These are phyloP conservation scores for Drosophila varians DNA, from an alignment of 1,140 invertebrate genomes.

Conservation along the genomic window DNA sequence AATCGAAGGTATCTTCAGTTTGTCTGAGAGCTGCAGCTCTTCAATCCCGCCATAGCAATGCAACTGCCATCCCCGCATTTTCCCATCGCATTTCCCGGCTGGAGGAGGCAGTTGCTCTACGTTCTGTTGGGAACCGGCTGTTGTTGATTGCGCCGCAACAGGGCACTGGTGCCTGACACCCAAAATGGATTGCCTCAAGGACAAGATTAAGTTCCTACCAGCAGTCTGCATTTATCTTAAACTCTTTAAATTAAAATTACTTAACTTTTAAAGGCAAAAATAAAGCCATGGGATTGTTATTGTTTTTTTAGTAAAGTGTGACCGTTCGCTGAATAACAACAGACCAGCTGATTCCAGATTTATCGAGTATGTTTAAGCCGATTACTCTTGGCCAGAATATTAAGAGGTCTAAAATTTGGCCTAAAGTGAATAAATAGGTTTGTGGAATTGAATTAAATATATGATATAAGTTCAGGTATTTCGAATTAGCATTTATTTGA, in stretches of 20 bases:
- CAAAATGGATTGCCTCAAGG: not conserved
- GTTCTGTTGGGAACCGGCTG: not conserved
- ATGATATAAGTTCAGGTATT: too few relatives aligned
- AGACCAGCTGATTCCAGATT: not conserved
- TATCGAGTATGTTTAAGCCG: not conserved
- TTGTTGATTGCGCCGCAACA: not conserved
- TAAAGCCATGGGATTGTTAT: slow-evolving; percentile 10
- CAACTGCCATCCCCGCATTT: slow-evolving; percentile 91
- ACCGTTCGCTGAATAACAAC: not conserved
- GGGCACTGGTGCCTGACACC: not conserved
- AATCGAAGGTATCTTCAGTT: slow-evolving; percentile 88
- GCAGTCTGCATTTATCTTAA: slow-evolving; percentile 14
- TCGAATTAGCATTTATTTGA: too few relatives aligned
- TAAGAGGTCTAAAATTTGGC: not conserved
- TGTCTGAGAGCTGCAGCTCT: slow-evolving; percentile 87
- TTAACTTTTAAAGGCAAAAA: not conserved
- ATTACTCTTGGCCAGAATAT: not conserved
- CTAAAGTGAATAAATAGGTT: not conserved
- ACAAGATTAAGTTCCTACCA: not conserved
- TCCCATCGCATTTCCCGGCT: slow-evolving; percentile 37
- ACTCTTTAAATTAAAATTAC: not conserved
- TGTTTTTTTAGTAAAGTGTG: not conserved
- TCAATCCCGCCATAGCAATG: slow-evolving; percentile 89
- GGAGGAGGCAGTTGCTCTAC: not conserved
- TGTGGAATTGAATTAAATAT: too few relatives aligned